These are phyloP conservation scores for Sardinella longiceps DNA, from an alignment of 2,797 vertebrate species.

Conservation along the genomic window DNA sequence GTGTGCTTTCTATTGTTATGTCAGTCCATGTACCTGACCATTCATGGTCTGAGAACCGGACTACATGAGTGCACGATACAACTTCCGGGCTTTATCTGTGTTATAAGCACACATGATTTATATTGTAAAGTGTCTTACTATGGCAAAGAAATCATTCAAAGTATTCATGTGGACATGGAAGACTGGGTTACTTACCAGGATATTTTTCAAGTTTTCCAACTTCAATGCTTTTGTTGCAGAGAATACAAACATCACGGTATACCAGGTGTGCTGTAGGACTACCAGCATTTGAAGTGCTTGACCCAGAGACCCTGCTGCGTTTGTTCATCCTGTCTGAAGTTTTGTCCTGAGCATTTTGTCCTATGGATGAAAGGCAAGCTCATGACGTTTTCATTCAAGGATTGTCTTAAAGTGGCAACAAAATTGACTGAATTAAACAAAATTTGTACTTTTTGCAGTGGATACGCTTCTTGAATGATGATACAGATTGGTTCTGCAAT, in stretches of 20 bases:
- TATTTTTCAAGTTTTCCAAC: background rate
- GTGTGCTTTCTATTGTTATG: background rate
- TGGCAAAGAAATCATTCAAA: background rate
- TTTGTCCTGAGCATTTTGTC: slow-evolving; percentile 1
- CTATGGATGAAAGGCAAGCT: background rate
- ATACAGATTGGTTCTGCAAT: slow-evolving; percentile 19
- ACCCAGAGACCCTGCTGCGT: background rate
- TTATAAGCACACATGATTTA: background rate
- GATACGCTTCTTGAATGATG: slow-evolving; percentile 10
- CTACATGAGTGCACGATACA: slow-evolving; percentile 2
- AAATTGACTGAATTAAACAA: background rate
- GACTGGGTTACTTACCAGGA: slow-evolving; percentile 7
- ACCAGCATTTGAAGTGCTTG: slow-evolving; percentile 1
- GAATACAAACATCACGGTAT: slow-evolving; percentile 12
- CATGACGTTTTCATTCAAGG: background rate
- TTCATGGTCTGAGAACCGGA: slow-evolving; percentile 8
- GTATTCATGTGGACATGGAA: background rate
- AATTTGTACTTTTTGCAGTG: background rate
- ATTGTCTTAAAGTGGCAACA: background rate
- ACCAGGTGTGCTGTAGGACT: slow-evolving; percentile 17
- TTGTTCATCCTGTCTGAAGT: background rate
- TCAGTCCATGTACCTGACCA: slow-evolving; percentile 13
- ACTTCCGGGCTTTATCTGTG: background rate
- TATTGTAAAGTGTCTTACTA: background rate
- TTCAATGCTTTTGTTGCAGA: slow-evolving; percentile 21